Base-by-base conservation (phyloP, 2,113 vertebrate genomes). In the Caranx melampygus region DNA sequence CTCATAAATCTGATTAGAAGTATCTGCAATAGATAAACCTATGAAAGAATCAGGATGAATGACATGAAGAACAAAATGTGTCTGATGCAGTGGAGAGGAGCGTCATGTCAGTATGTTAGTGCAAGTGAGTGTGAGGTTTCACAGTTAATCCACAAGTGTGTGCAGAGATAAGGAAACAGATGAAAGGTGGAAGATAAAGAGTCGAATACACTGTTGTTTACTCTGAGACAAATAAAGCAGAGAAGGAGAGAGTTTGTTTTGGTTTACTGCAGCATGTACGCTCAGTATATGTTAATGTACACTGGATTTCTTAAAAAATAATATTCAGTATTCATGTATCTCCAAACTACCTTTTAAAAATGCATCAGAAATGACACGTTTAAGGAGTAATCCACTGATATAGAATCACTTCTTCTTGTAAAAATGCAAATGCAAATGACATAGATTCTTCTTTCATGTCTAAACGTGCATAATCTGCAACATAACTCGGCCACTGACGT, bases 41-140 rank as follows among this genome's bases (percentile, higher is more conserved):
- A 52, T 5, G n/a, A 47, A 42, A 42, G 8, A 42, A 42, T 42
- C 40, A 42, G 40, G 40, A 68, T 65, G 55, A 77, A 26, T 26
- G 26, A 76, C 49, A 82, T 77, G 75, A 75, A 82, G 86, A 54
- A 75, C 12, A 62, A 82, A 68, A 60, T 80, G 78, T 80, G 87
- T 78, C 80, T 82, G 83, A 55, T 83, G 72, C 73, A 21, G 33
- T 67, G 51, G 37, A 81, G 75, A 75, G 78, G 63, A 81, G 82
- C 72, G 69, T 65, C 77, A 35, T 31, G 76, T 65, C 68, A 26
- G 45, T 34, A 58, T 78, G 66, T 58, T 69, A 72, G 5, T 5
- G 47, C 68, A 74, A 71, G 55, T 26, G 55, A 49, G 62, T 79
- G 72, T 60, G 78, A 21, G 57, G 52, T 81, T 75, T 47, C 52